Conservation (phyloP, 1,140 invertebrate species). For the Grapholita molesta region DNA sequence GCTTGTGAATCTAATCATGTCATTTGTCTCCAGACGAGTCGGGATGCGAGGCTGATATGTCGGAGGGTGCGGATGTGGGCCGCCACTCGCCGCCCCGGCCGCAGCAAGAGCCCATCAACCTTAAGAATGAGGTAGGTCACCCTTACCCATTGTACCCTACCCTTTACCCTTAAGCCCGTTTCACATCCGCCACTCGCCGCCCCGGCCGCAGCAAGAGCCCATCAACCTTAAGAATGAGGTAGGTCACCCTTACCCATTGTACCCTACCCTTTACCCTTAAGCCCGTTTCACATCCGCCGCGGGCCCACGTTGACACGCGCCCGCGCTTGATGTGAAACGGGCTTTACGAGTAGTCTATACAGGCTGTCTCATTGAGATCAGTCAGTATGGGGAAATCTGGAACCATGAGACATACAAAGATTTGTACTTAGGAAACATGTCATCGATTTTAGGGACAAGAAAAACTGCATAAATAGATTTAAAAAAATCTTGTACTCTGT, state of each 20-base stretch:
- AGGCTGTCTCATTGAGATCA: no score
- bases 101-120: conserved; percentile 73
- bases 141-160: conserved; percentile 23
- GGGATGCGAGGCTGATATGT: conserved; percentile 85
- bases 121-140: conserved; percentile 63
- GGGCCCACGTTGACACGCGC: no score
- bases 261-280: neutral
- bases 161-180: neutral
- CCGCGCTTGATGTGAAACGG: no score
- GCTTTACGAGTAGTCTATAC: no score
- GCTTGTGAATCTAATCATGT: neutral
- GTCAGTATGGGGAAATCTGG: no score
- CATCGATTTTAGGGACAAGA: no score
- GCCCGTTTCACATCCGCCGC: neutral
- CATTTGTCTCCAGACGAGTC: conserved; percentile 79
- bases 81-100: conserved; percentile 75
- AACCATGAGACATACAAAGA: no score
- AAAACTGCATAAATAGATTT: no score
- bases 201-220: conserved; percentile 71
- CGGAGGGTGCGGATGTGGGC: conserved; percentile 79
- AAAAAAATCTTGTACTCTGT: no score
- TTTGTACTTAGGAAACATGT: no score
- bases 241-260: conserved; percentile 36
- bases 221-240: conserved; percentile 72
- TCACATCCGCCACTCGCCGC: conserved; percentile 64